Percentiles rank a stretch among this genome's conserved stretches.
Conservation (phyloP, 2,888 invertebrate genomes). For the Epsilonema sp. region DNA sequence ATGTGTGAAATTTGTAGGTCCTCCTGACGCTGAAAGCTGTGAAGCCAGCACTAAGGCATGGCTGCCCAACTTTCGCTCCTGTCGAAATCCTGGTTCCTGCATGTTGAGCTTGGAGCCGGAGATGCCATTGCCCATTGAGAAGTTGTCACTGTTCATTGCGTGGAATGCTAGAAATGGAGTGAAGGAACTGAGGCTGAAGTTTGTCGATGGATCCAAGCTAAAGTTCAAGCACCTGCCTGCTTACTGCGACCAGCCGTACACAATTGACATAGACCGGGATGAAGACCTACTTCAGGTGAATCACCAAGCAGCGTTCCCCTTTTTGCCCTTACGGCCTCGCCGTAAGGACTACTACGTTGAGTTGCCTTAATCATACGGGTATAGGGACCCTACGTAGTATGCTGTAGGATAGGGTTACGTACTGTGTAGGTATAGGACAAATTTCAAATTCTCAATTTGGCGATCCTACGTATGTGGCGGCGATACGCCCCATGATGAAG, state of each 20-base stretch:
- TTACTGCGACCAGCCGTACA: constrained; percentile 4
- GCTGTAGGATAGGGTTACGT: too few species aligned
- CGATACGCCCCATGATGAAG: too few species aligned
- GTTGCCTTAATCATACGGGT: too few species aligned
- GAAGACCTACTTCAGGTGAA: not conserved
- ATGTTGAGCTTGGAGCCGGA: constrained; percentile 4
- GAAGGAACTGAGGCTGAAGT: not conserved
- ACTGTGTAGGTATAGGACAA: too few species aligned
- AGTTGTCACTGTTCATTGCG: constrained; percentile 3
- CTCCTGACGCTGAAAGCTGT: constrained; percentile 24
- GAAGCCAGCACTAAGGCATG: constrained; percentile 18
- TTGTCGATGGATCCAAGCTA: not conserved
- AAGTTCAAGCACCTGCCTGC: not conserved
- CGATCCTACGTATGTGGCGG: too few species aligned
- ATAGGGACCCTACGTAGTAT: too few species aligned
- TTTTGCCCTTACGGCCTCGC: too few species aligned
- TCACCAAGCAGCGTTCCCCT: too few species aligned
- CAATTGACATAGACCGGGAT: not conserved
- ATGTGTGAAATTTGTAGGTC: constrained; percentile 19
- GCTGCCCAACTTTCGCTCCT: constrained; percentile 14
- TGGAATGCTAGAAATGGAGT: constrained; percentile 8
- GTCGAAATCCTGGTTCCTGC: not conserved
- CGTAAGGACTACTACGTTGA: too few species aligned
- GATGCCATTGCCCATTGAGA: constrained; percentile 2
- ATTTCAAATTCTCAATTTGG: too few species aligned